Evolutionary conservation across 1,140 invertebrate species (phyloP).

Genomic region (Aporrectodea caliginosa): DNA sequence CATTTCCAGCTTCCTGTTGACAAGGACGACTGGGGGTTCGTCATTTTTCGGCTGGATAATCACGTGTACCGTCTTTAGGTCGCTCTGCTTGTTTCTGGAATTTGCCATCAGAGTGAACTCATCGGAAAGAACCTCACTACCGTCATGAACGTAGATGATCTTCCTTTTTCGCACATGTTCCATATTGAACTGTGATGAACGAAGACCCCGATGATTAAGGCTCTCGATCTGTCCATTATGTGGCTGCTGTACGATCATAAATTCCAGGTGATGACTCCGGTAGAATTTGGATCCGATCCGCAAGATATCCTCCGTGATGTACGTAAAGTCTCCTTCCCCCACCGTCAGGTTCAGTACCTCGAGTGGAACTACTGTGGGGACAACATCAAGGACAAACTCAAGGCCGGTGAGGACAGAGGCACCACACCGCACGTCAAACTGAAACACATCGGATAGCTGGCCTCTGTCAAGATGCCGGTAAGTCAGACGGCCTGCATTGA

Average conservation of each 20-base stretch:
- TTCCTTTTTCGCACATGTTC: constrained; percentile 40
- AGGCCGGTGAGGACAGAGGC: constrained; percentile 59
- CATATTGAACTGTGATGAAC: constrained; percentile 1
- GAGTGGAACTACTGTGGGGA: constrained; percentile 51
- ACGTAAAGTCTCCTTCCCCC: constrained; percentile 65
- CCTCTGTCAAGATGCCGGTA: constrained; percentile 62
- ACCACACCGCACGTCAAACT: constrained; percentile 85
- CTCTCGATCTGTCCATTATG: constrained; percentile 60
- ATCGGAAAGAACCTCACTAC: constrained; percentile 75
- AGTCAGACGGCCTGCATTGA: constrained; percentile 73
- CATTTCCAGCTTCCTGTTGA: constrained; percentile 41
- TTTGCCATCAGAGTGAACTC: constrained; percentile 69
- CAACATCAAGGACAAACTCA: constrained; percentile 56
- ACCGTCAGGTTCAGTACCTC: constrained; percentile 50
- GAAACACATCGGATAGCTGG: constrained; percentile 65
- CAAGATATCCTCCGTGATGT: constrained; percentile 50
- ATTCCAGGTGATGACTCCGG: constrained; percentile 69
- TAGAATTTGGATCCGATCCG: constrained; percentile 62
- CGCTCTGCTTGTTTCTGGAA: constrained; percentile 56
- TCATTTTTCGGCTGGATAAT: constrained; percentile 73
- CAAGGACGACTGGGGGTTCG: constrained; percentile 67
- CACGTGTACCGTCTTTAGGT: constrained; percentile 65
- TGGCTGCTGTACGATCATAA: constrained; percentile 69
- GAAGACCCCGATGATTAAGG: neutral
- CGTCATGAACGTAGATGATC: constrained; percentile 77